Evolutionary conservation across 2,888 invertebrate species (phyloP), one percentile per base, ranked within the genome.

Genomic region (Eugnorisma glareosa): DNA sequence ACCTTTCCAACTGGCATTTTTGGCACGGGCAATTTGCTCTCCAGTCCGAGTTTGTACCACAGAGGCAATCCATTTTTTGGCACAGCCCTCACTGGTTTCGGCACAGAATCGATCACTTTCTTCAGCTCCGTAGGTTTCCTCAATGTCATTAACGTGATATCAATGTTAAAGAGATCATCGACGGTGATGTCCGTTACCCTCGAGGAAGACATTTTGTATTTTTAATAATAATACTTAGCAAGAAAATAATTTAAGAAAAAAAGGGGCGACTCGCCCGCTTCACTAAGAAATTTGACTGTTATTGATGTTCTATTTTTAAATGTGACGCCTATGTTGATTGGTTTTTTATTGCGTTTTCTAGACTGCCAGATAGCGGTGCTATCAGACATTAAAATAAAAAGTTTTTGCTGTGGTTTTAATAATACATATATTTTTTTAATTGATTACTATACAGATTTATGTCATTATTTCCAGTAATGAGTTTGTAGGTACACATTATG

Each of bases 11-110:
- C 91, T 0, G 97, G 97, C 92, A 96, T 96, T 88, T 96, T 96
- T 28, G 97, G 95, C 76, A 97, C 94, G 1, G 97, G 97, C 73
- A 97, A 90, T 89, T 97, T 97, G 77, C 94, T 91, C 85, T 97
- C 97, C 89, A 97, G 86, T 0, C 97, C 96, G 6, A 97, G 92
- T 61, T 91, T 92, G 77, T 95, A 94, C 97, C 97, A 97, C 76
- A 95, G 76, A 4, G 97, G 97, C 37, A 97, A 90, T 1, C 96
- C 96, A 93, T 94, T 95, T 83, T 95, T 95, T 2, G 97, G 97
- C 4, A 97, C 95, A 3, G 96, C 93, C 43, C 95, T 90, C 61
- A 91, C 78, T 0, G 97, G 97, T 82, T 96, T 96, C 5, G 97
- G 96, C 67, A 97, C 92, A 0, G 95, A 94, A 81, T 96, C 95